Evolutionary conservation across 2,888 invertebrate genomes (phyloP).

Genomic region (Electrophaes corylata): DNA sequence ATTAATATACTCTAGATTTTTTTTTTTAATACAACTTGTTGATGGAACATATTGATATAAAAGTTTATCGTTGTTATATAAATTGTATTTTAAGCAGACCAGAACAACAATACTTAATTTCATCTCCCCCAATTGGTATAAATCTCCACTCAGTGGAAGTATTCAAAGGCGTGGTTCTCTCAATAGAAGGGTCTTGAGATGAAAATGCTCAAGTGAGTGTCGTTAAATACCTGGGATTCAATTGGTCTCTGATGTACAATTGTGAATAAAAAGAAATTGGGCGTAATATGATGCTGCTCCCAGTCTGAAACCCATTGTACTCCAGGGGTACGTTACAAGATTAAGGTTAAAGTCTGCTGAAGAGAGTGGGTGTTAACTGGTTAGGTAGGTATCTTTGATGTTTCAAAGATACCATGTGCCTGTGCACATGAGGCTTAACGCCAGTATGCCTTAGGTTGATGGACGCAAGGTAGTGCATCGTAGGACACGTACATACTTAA

Average conservation of each 20-base stretch:
- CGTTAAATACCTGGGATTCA: conserved; percentile 31
- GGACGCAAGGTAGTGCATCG: no score
- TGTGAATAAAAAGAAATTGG: conserved; percentile 38
- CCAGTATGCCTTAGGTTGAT: no score
- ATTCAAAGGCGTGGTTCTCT: conserved; percentile 17
- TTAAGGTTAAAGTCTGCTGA: conserved; percentile 24
- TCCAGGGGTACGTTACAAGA: conserved; percentile 45
- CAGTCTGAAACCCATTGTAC: conserved; percentile 49
- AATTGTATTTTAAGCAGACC: neutral
- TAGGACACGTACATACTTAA: no score
- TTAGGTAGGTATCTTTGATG: no score
- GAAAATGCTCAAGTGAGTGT: conserved; percentile 23
- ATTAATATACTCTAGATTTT: no score
- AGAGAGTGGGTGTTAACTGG: conserved; percentile 3
- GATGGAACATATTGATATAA: neutral
- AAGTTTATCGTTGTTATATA: neutral
- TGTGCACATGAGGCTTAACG: no score
- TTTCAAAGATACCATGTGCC: no score
- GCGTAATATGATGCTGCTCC: conserved; percentile 46
- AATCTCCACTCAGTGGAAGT: conserved; percentile 2
- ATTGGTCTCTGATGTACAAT: conserved; percentile 43
- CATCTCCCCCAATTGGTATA: neutral
- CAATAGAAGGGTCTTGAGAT: conserved; percentile 24
- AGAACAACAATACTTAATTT: neutral
- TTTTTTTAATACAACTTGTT: no score